Base-by-base conservation (phyloP, 2,888 invertebrate genomes). In the Neoascia interrupta region DNA sequence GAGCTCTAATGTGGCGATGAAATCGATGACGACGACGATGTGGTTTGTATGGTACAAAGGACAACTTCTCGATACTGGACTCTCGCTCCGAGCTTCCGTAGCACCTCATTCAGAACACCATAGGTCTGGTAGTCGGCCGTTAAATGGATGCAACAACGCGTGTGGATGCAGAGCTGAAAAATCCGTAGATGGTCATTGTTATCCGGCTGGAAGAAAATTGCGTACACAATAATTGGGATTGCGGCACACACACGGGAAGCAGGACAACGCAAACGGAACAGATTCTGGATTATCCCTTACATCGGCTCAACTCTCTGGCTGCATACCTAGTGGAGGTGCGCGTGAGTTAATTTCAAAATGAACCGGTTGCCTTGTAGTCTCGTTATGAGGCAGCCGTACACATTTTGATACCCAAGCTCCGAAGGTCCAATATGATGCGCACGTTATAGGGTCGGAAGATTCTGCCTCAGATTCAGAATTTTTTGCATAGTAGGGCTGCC, bases 181-280 rank as follows among this genome's bases (percentile, higher is more conserved):
- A 69, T 74, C 82, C 81, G 61, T 80, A 82, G 81, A 82, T 82
- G 82, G 82, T 82, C 81, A 82, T 82, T 82, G 82, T 82, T 82
- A 82, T 82, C 75, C 79, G n/a, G 56, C 73, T 79, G 21, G 49
- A 56, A 73, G 79, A 73, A 79, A 79, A 79, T 79, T 79, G 79
- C 79, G 79, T 79, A 79, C 79, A 73, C 79, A 79, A 79, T 79
- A 79, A 79, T 79, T 79, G 79, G 79, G 61, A 75, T 66, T 60
- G 72, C 39, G 64, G 61, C 61, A 49, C 61, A 54, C 28, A 43
- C 34, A 47, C 49, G 18, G 8, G 15, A 5, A 26, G 23, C 11
- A 34, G 21, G 26, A 23, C 10, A 6, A 31, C 21, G 15, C 26
- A 45, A 51, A 28, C 53, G 43, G 26, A 21, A 26, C 51, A 37